These are phyloP conservation scores for Orchesellides sinensis DNA, from an alignment of 2,888 invertebrate genomes.

Conservation along the genomic window DNA sequence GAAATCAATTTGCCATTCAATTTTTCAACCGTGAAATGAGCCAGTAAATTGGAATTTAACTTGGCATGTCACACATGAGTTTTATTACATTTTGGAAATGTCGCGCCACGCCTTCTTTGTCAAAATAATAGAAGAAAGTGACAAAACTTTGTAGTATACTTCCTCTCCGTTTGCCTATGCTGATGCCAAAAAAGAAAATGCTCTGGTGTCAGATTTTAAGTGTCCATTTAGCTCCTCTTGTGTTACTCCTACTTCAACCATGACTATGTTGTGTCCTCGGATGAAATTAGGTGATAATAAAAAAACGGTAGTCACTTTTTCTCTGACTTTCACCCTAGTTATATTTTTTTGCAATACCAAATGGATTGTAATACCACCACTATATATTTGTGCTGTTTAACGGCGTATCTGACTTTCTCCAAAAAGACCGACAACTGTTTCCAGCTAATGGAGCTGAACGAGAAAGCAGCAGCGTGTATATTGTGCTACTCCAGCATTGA, in stretches of 20 bases:
- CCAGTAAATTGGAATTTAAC: slow-evolving; percentile 39
- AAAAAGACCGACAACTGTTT: background rate
- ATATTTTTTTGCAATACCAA: too few species aligned
- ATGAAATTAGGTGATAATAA: background rate
- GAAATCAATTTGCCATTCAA: slow-evolving; percentile 50
- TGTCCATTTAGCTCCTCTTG: slow-evolving; percentile 8
- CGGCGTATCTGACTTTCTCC: background rate
- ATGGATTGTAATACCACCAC: too few species aligned
- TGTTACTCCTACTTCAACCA: background rate
- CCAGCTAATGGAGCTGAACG: background rate
- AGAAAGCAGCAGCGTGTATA: background rate
- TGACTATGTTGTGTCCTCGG: background rate
- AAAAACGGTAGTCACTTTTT: background rate
- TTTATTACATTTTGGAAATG: background rate
- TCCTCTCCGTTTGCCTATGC: too few species aligned
- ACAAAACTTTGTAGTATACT: background rate
- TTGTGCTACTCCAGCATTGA: background rate
- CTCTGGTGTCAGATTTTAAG: slow-evolving; percentile 1
- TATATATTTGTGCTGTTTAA: background rate
- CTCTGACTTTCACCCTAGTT: too few species aligned
- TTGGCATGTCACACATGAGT: background rate
- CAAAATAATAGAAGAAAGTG: background rate
- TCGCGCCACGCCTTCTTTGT: background rate
- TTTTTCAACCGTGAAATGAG: slow-evolving; percentile 42
- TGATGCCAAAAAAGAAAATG: background rate